phyloP scores from a whole-genome alignment of 2,797 vertebrate genomes.

The Hafferia zeledoni region DNA sequence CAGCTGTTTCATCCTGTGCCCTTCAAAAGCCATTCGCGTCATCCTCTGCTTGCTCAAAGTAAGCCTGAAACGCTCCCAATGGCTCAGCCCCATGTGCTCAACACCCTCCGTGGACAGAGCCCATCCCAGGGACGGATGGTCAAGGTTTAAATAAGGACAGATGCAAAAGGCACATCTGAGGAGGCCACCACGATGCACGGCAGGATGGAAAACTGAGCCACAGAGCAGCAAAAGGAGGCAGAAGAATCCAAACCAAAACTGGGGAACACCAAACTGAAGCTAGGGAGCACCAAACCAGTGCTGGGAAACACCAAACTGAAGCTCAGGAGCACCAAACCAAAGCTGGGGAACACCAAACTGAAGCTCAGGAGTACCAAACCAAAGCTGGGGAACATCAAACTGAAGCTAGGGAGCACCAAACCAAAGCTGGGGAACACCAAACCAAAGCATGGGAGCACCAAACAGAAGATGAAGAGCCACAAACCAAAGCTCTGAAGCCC shows the following conservation, averaged over 20 bases:
- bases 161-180: not conserved
- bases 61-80: not conserved
- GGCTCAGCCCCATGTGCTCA: not conserved
- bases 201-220: not conserved
- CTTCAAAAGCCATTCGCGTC: conserved; percentile 16
- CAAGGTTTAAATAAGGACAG: conserved; percentile 37
- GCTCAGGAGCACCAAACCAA: not conserved
- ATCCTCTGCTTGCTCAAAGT: not conserved
- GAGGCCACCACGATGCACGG: not conserved
- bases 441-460: not conserved
- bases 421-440: not conserved
- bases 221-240: not conserved
- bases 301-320: not conserved
- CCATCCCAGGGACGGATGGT: not conserved
- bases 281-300: not conserved
- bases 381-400: not conserved
- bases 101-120: not conserved
- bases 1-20: conserved; percentile 24
- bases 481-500: not conserved
- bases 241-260: accelerated
- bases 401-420: not conserved
- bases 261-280: not conserved
- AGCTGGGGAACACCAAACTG: not conserved
- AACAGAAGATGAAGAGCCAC: not conserved
- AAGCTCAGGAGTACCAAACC: not conserved